Conservation (phyloP, 2,888 invertebrate genomes). For the Uloborus plumipes region DNA sequence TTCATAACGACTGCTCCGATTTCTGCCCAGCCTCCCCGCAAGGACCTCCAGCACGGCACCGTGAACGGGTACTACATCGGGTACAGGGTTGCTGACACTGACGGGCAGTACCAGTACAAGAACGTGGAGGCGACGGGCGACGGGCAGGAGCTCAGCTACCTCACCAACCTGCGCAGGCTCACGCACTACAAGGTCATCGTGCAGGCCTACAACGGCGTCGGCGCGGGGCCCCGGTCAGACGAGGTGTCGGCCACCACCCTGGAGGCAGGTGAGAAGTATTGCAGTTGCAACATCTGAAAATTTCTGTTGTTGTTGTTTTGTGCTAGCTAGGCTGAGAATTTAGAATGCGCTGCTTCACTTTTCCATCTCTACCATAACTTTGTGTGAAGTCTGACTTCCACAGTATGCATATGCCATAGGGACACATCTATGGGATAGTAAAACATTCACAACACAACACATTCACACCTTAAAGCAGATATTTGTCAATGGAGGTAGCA, state of each 20-base stretch:
- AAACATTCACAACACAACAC: no score
- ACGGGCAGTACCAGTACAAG: conserved; percentile 66
- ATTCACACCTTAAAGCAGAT: no score
- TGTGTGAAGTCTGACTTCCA: no score
- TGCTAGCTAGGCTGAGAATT: no score
- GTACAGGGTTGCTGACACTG: conserved; percentile 68
- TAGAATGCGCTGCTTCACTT: no score
- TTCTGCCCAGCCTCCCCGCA: conserved; percentile 69
- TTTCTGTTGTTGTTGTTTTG: no score
- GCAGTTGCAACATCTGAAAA: no score
- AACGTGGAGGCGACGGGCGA: conserved; percentile 62
- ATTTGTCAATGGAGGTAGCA: no score
- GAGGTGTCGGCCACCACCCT: conserved; percentile 57
- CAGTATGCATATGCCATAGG: no score
- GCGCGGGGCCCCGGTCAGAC: conserved; percentile 64
- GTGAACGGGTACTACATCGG: conserved; percentile 72
- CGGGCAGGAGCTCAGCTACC: conserved; percentile 46
- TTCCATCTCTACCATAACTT: no score
- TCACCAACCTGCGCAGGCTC: conserved; percentile 60
- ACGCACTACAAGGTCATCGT: conserved; percentile 60
- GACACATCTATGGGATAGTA: no score
- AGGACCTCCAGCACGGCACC: conserved; percentile 70
- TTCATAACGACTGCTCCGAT: background rate
- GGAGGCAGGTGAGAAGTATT: conserved; percentile 57
- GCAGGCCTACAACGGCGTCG: conserved; percentile 62